Percentiles rank a stretch among this genome's conserved stretches.
Evolutionary conservation across 2,888 invertebrate species (phyloP).

Genomic region (Mesorhabditis spiculigera): DNA sequence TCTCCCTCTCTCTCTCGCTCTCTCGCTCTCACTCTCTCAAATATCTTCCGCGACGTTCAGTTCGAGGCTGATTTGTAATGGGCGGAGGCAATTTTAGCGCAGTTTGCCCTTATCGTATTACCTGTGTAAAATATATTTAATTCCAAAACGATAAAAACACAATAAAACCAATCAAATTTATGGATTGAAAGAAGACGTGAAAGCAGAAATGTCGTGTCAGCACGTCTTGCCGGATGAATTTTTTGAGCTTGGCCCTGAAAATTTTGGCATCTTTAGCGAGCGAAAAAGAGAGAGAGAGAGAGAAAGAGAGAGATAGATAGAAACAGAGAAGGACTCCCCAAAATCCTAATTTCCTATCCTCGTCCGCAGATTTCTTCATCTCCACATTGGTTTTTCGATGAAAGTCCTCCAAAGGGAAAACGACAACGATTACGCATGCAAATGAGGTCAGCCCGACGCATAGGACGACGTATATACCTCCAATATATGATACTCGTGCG

Average conservation of each 20-base stretch:
- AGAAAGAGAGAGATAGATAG: no score
- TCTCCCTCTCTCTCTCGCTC: no score
- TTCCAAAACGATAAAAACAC: constrained; percentile 4
- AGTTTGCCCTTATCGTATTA: no score
- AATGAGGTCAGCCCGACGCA: background rate
- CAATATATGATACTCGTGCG: no score
- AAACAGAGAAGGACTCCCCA: background rate
- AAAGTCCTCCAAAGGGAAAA: background rate
- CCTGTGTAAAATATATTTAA: background rate
- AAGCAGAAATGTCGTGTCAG: background rate
- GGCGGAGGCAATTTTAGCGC: no score
- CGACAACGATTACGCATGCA: background rate
- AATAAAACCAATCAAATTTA: background rate
- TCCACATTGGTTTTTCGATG: background rate
- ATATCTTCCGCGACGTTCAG: no score
- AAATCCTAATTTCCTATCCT: background rate
- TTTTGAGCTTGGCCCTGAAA: background rate
- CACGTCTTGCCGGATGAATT: background rate
- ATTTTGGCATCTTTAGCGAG: no score
- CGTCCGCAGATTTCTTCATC: background rate
- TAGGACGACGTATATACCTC: background rate
- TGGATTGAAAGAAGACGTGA: background rate
- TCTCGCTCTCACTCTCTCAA: no score
- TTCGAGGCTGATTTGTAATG: no score
- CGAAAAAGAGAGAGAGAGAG: no score